phyloP scores from a whole-genome alignment of 2,797 vertebrate species.

The Danio tinwini region DNA sequence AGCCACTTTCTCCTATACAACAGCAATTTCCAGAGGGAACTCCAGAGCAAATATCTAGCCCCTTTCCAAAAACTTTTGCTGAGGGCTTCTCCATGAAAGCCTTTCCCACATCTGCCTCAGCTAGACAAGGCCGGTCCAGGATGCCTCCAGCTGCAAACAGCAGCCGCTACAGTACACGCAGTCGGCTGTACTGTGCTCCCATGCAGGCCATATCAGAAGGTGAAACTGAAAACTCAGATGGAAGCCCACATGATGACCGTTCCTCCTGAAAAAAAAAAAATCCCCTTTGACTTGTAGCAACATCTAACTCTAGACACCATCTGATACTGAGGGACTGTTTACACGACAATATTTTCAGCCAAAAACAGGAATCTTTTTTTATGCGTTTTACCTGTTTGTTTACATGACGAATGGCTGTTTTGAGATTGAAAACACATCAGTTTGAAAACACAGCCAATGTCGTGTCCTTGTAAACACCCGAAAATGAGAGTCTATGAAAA shows the following conservation, averaged over 20 bases:
- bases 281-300: constrained; percentile 17
- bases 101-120: constrained; percentile 83
- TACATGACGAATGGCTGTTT: no score
- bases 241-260: constrained; percentile 95
- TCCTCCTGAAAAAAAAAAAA: constrained; percentile 80
- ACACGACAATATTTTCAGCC: no score
- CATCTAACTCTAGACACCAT: constrained; percentile 18
- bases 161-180: constrained; percentile 96
- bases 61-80: constrained; percentile 79
- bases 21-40: constrained; percentile 74
- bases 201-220: constrained; percentile 99
- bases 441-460: no score
- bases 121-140: constrained; percentile 91
- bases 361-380: no score
- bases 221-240: constrained; percentile 97
- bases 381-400: no score
- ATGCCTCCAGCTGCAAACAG: constrained; percentile 95
- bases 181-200: constrained; percentile 93
- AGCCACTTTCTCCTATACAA: constrained; percentile 61
- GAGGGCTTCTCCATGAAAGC: constrained; percentile 94
- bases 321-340: not conserved
- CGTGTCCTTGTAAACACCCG: no score
- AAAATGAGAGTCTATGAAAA: no score
- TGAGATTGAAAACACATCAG: no score
- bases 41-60: constrained; percentile 67